A percentile compares a stretch with the other conserved stretches of the same genome.
phyloP scores from a whole-genome alignment of 2,113 vertebrate genomes.

The human region GRCh38 chr14:26986001-26986500 shows the following conservation, averaged over 20 bases:
- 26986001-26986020: constrained; percentile 39
- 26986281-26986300: background rate
- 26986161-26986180: background rate
- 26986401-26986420: background rate
- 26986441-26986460: background rate
- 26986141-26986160: background rate
- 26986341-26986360: background rate
- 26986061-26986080: background rate
- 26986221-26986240: background rate
- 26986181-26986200: background rate
- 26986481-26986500: background rate
- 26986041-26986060: no score
- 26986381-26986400: background rate
- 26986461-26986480: background rate
- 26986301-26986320: background rate
- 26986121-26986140: background rate
- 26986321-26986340: background rate
- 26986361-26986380: background rate
- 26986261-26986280: background rate
- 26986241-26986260: background rate
- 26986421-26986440: background rate
- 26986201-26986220: background rate
- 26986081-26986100: background rate
- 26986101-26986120: background rate
- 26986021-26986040: background rate